These are phyloP conservation scores for Micrasema longulum DNA, from an alignment of 1,140 invertebrate genomes.

Conservation along the genomic window DNA sequence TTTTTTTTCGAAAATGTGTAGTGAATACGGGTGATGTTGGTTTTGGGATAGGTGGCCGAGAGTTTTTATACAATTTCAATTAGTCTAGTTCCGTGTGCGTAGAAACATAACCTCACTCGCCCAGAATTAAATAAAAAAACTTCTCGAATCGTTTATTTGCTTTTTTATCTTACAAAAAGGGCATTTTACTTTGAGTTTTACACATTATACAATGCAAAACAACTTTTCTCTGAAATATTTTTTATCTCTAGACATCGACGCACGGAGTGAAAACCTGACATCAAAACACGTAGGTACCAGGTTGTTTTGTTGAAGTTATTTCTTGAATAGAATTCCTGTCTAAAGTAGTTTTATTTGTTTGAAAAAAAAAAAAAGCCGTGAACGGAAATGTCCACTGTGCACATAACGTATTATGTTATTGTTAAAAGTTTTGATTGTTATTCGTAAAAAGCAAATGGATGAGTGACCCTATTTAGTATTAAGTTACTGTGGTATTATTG, in stretches of 20 bases:
- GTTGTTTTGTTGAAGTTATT: no score
- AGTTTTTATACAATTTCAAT: constrained; percentile 11
- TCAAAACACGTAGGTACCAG: no score
- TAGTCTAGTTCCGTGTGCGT: background rate
- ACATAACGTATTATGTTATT: no score
- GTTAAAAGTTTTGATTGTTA: background rate
- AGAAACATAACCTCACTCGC: constrained; percentile 36
- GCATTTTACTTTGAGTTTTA: no score
- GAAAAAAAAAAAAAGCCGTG: no score
- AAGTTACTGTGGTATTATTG: background rate
- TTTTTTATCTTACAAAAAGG: no score
- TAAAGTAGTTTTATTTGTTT: no score
- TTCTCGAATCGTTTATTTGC: no score
- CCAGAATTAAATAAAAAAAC: constrained; percentile 8
- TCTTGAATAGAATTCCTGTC: no score
- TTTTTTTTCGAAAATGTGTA: constrained; percentile 29
- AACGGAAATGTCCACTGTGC: no score
- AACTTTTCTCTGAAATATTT: no score
- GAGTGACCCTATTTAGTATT: constrained; percentile 23
- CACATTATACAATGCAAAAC: no score
- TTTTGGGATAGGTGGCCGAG: background rate
- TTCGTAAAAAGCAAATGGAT: constrained; percentile 3
- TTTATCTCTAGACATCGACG: constrained; percentile 40
- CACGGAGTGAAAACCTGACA: constrained; percentile 22
- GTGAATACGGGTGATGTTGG: constrained; percentile 35